Evolutionary conservation across 2,113 vertebrate species (phyloP).

Genomic region (Stegastes partitus): DNA sequence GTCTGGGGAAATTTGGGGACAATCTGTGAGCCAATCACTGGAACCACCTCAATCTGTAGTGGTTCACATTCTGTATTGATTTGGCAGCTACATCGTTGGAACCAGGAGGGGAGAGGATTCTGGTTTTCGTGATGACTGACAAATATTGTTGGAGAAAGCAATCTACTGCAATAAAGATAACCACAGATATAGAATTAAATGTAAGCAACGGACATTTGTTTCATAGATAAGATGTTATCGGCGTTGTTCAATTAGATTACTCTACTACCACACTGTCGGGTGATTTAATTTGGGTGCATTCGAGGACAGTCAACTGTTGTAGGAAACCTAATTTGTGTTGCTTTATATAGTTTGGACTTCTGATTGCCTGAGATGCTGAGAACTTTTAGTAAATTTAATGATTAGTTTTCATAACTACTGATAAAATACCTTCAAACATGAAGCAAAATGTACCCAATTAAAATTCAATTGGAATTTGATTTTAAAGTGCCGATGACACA

Average conservation of each 20-base stretch:
- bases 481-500: too few relatives aligned
- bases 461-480: too few relatives aligned
- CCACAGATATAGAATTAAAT: not conserved
- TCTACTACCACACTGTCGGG: not conserved
- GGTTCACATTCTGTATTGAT: slow-evolving; percentile 69
- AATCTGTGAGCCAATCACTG: slow-evolving; percentile 66
- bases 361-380: not conserved
- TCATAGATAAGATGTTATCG: not conserved
- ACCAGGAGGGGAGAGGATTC: slow-evolving; percentile 6
- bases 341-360: not conserved
- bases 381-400: not conserved
- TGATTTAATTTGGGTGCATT: not conserved
- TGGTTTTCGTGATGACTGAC: slow-evolving; percentile 34
- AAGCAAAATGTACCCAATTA: too few relatives aligned
- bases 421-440: too few relatives aligned
- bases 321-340: not conserved
- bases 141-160: slow-evolving; percentile 23
- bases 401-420: not conserved
- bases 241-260: not conserved
- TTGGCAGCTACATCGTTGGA: slow-evolving; percentile 40
- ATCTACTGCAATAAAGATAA: not conserved
- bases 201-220: not conserved
- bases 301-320: not conserved
- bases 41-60: slow-evolving; percentile 66
- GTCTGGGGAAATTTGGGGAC: slow-evolving; percentile 73